phyloP scores from a whole-genome alignment of 2,888 invertebrate species.

The Drosophila kanekoi region DNA sequence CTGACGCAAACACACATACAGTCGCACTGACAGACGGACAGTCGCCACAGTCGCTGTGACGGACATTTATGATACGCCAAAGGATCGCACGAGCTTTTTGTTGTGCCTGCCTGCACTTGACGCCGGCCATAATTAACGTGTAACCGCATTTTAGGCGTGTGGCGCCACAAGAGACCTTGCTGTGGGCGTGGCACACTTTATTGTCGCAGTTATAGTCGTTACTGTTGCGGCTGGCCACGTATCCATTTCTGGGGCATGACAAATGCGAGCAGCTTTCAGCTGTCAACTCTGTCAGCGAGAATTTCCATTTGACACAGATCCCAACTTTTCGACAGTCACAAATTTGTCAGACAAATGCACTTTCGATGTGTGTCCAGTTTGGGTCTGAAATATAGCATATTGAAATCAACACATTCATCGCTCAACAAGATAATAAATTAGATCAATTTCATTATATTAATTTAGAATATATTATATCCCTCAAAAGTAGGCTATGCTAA shows the following conservation, averaged over 20 bases:
- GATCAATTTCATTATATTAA: too few species aligned
- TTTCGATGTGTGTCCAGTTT: neutral
- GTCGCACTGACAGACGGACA: constrained; percentile 1
- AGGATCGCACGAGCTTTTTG: constrained; percentile 49
- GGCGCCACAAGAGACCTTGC: constrained; percentile 11
- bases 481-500: too few species aligned
- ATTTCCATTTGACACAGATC: constrained; percentile 5
- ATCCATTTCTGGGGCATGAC: constrained; percentile 27
- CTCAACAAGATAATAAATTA: too few species aligned
- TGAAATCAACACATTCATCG: neutral
- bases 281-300: constrained; percentile 11
- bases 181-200: constrained; percentile 20
- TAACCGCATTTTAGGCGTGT: constrained; percentile 49
- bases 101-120: constrained; percentile 61
- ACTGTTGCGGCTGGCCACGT: constrained; percentile 30
- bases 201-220: constrained; percentile 38
- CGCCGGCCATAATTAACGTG: constrained; percentile 72
- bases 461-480: too few species aligned
- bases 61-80: constrained; percentile 43
- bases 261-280: constrained; percentile 28
- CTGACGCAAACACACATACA: constrained; percentile 22
- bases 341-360: neutral
- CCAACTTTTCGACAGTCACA: constrained; percentile 3
- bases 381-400: too few species aligned
- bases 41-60: neutral